Conservation (phyloP, 2,113 vertebrate species). For the Eurypyga helias region DNA sequence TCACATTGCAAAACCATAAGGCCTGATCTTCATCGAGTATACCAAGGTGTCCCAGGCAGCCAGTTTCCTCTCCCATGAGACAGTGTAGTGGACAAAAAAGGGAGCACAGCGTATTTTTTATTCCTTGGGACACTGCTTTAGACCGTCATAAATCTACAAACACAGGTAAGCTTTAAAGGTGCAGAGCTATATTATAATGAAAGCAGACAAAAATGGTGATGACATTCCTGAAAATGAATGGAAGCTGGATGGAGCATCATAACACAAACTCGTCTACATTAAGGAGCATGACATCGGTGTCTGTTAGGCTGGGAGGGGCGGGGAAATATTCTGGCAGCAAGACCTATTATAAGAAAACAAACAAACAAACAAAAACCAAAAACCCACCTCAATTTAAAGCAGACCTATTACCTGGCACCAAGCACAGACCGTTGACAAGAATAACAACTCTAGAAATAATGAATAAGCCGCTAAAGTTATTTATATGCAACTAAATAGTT, state of each 20-base stretch:
- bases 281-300: background rate
- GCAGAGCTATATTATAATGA: background rate
- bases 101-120: background rate
- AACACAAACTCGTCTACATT: background rate
- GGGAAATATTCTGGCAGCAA: background rate
- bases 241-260: background rate
- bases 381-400: constrained; percentile 6
- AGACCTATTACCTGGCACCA: background rate
- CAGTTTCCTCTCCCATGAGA: background rate
- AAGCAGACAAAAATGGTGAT: background rate
- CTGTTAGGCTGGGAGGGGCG: background rate
- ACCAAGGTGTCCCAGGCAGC: background rate
- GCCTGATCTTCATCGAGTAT: background rate
- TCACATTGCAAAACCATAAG: background rate
- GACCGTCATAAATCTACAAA: background rate
- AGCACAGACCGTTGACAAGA: background rate
- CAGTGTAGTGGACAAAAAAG: background rate
- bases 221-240: background rate
- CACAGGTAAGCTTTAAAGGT: background rate
- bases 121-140: background rate
- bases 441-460: constrained; percentile 48
- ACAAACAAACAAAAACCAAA: background rate
- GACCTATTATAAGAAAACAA: background rate
- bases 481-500: constrained; percentile 7
- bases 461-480: constrained; percentile 13